Conservation (phyloP, 2,797 vertebrate species). For the Cheracebus regulus region DNA sequence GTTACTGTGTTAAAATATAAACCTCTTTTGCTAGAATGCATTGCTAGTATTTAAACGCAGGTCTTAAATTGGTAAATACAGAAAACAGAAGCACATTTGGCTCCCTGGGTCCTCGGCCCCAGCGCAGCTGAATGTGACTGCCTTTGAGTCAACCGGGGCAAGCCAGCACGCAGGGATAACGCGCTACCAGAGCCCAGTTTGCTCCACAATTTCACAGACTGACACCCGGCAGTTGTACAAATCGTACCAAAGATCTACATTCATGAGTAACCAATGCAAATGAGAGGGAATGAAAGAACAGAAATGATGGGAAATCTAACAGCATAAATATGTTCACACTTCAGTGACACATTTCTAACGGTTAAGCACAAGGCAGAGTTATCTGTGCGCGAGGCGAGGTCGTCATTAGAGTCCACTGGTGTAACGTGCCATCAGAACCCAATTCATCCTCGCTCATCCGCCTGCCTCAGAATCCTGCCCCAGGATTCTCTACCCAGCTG, state of each 20-base stretch:
- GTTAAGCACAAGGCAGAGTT: not conserved
- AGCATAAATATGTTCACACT: constrained; percentile 53
- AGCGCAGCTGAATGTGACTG: not conserved
- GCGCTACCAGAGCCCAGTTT: rapidly evolving
- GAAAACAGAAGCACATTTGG: too few relatives aligned
- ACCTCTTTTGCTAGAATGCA: not conserved
- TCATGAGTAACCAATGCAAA: constrained; percentile 71
- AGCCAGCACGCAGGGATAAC: not conserved
- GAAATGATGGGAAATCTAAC: constrained; percentile 57
- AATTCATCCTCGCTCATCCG: too few relatives aligned
- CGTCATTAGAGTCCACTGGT: not conserved
- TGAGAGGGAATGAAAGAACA: constrained; percentile 52
- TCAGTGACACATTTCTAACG: constrained; percentile 55
- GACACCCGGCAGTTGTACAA: not conserved
- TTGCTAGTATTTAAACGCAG: not conserved
- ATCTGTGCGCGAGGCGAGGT: not conserved
- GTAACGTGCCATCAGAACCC: not conserved
- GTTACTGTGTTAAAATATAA: not conserved
- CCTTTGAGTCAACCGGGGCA: not conserved
- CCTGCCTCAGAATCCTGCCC: not conserved
- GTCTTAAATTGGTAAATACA: not conserved
- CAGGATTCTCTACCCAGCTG: not conserved
- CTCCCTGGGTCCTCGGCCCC: not conserved
- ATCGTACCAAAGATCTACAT: constrained; percentile 29
- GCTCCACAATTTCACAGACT: not conserved